Base-by-base conservation (phyloP, 1,140 invertebrate genomes). In the Mycetomoellerius zeteki region DNA sequence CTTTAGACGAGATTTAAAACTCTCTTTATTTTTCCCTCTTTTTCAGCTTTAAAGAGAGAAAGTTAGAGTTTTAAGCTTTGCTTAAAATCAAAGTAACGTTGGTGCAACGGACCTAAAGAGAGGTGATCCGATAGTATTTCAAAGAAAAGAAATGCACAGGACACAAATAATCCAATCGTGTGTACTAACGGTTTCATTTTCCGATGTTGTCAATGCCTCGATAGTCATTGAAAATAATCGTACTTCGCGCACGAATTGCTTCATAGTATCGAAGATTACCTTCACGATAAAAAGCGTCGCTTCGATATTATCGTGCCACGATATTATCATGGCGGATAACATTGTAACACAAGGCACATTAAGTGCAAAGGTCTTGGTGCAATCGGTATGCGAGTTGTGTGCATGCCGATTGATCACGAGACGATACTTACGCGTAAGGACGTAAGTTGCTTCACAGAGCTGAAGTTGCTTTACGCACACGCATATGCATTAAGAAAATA, bases 281-380 rank as follows among this genome's bases (percentile, higher is more conserved):
- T 69, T 19, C 24, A 64, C 47, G 64, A 67, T 54, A 52, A 27
- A 80, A 33, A 3, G 30, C 19, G n/a, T 14, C 33, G 43, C 16
- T 69, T 56, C 62, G 30, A 37, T 37, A 69, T 78, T 76, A 76
- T 60, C 54, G 73, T 54, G 50, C 50, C 60, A 60, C 60, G 37
- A 30, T 52, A 52, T 69, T 69, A 80, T 80, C n/a, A 5, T 12
- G n/a, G n/a, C 14, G 47, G 16, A 80, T 80, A 80, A 80, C 64
- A 33, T 54, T 37, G 77, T 80, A 80, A 69, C n/a, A 10, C 10
- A 21, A 69, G 27, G n/a, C 6, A 47, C 47, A 56, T 80, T 54
- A 69, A 69, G 69, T 37, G 33, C n/a, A 65, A 69, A 56, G 43
- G n/a, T 37, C 24, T 62, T 10, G 37, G 12, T 77, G 37, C n/a